Conservation (phyloP, 2,888 invertebrate species). For the Scaptomyza cyrtandrae region DNA sequence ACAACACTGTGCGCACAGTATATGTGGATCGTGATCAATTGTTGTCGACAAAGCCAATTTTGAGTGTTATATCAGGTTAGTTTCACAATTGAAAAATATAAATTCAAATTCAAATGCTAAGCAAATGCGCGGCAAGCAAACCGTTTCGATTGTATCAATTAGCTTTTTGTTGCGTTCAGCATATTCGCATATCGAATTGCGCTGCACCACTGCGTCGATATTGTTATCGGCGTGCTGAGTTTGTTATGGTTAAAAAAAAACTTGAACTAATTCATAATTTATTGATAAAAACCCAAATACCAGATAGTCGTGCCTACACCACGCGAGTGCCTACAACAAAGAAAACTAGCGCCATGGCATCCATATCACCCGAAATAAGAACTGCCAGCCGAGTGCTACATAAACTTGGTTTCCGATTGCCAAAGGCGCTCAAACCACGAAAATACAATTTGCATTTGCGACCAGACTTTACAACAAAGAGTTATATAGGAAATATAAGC, state of each 20-base stretch:
- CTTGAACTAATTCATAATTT: constrained; percentile 17
- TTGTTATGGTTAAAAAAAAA: constrained; percentile 10
- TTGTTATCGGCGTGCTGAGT: constrained; percentile 9
- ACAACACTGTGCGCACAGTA: constrained; percentile 60
- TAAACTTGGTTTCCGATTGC: constrained; percentile 86
- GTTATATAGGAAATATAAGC: constrained; percentile 86
- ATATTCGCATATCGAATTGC: not conserved
- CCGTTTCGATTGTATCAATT: constrained; percentile 28
- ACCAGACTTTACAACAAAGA: constrained; percentile 87
- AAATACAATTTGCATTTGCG: constrained; percentile 88
- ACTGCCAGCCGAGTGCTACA: constrained; percentile 81
- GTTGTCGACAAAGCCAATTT: constrained; percentile 71
- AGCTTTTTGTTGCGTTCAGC: constrained; percentile 26
- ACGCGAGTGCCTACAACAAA: constrained; percentile 59
- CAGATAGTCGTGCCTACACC: constrained; percentile 55
- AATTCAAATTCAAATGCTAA: constrained; percentile 11
- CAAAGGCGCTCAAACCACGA: constrained; percentile 86
- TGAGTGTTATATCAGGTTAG: constrained; percentile 68
- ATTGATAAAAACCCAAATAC: constrained; percentile 15
- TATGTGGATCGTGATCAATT: constrained; percentile 70
- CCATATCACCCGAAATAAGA: constrained; percentile 67
- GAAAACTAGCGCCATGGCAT: constrained; percentile 42
- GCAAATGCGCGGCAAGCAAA: not conserved
- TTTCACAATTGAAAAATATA: constrained; percentile 10
- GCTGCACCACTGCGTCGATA: constrained; percentile 9